Conservation (phyloP, 1,140 invertebrate genomes). For the Hestina assimilis region DNA sequence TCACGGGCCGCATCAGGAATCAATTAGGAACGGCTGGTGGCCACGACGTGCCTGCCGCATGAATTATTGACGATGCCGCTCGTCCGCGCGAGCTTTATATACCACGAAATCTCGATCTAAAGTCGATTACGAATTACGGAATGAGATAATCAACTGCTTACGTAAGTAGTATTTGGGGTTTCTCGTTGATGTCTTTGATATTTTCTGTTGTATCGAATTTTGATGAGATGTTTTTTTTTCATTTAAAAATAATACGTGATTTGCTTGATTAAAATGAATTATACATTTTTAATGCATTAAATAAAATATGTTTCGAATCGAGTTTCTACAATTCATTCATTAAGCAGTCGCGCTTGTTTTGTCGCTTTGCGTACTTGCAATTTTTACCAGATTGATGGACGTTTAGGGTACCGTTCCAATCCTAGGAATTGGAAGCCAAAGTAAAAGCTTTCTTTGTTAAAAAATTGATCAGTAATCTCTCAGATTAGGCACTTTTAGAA, state of each 20-base stretch:
- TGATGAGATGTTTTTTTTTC: not conserved
- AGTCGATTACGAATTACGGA: constrained; percentile 21
- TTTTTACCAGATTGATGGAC: too few relatives aligned
- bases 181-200: not conserved
- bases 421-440: too few relatives aligned
- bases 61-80: constrained; percentile 70
- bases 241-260: not conserved
- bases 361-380: too few relatives aligned
- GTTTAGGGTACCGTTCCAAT: too few relatives aligned
- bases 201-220: not conserved
- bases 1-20: constrained; percentile 71
- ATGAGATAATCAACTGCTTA: not conserved
- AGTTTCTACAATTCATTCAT: too few relatives aligned
- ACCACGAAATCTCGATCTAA: constrained; percentile 43
- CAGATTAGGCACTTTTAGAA: too few relatives aligned
- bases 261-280: too few relatives aligned
- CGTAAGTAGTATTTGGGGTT: not conserved
- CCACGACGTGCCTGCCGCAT: constrained; percentile 69
- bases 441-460: too few relatives aligned
- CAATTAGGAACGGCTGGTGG: constrained; percentile 72
- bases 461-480: too few relatives aligned
- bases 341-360: too few relatives aligned
- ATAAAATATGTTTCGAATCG: too few relatives aligned
- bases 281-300: too few relatives aligned
- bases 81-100: constrained; percentile 39